Conservation (phyloP, 2,113 vertebrate species). For the Damaliscus lunatus region DNA sequence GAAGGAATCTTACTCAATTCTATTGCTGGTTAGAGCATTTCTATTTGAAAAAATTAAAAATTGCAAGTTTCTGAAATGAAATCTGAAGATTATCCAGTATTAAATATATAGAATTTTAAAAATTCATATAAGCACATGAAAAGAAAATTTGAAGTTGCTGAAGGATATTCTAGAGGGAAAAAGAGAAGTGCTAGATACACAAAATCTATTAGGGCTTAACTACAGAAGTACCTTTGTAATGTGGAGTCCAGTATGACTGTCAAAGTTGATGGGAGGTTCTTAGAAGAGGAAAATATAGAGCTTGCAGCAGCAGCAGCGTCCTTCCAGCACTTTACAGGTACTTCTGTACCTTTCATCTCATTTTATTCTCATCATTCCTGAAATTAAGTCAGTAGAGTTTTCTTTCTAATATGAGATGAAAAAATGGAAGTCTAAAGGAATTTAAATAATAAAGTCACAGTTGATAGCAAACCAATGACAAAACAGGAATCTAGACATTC, state of each 20-base stretch:
- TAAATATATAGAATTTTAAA: not conserved
- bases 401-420: not conserved
- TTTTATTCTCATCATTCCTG: not conserved
- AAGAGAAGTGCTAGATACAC: not conserved
- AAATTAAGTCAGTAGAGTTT: not conserved
- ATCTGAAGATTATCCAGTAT: not conserved
- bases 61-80: conserved; percentile 18
- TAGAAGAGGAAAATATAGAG: not conserved
- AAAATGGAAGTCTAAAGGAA: not conserved
- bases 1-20: not conserved
- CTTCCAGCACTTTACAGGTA: not conserved
- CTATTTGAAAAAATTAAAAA: conserved; percentile 18
- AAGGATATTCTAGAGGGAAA: not conserved
- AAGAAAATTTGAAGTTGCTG: not conserved
- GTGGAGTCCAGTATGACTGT: not conserved
- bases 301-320: too few relatives aligned
- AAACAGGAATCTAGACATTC: not conserved
- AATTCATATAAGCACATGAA: not conserved
- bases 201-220: not conserved
- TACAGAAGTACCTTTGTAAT: not conserved
- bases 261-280: not conserved
- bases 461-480: not conserved
- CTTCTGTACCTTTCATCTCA: not conserved
- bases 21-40: not conserved
- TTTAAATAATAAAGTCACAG: not conserved